Evolutionary conservation across 2,888 invertebrate species (phyloP), one percentile per base, ranked within the genome.

Genomic region (Metallyticus violacea): DNA sequence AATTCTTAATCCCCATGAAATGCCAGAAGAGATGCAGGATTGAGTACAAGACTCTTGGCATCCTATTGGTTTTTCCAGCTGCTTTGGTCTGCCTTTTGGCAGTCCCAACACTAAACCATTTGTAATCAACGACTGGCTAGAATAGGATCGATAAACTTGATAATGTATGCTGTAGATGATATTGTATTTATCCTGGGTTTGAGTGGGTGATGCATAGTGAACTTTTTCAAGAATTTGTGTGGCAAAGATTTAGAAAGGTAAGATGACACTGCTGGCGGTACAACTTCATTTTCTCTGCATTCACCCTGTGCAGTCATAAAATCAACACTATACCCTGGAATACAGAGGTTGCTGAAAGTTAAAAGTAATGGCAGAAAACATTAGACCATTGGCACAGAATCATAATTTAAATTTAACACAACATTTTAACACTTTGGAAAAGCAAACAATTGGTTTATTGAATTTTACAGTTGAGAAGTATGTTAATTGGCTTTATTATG

Each of bases 21-120:
- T 98, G 91, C 97, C 97, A 83, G 98, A 98, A 92, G 98, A 98
- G 91, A 98, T 98, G 98, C 97, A 98, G 93, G 98, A 98, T 86
- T 88, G 86, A 88, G 79, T 81, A 27, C 26, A 27, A 28, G 0
- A 9, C 9, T 40, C 15, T 40, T 15, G 40, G 40, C 40, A 62
- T 62, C 22, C 15, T 62, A 22, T 62, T 62, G 40, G 40, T 15
- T 15, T 62, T 62, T 62, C 40, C 40, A 83, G 77, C n/a, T 83
- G 83, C 40, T 62, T 62, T 62, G 40, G 83, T 77, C 29, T 28
- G 83, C 83, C 7, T 28, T 27, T 83, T 77, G 28, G 83, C 77
- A 62, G 83, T 28, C 83, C 2, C 76, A 30, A 62, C 7, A 76
- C 26, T 82, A 76, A 82, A 62, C 27, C 26, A 25, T 25, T 62